Percentiles rank a stretch among this genome's conserved stretches.
Evolutionary conservation across 2,797 vertebrate genomes (phyloP).

Genomic region (Rhabdophis nuchalis): DNA sequence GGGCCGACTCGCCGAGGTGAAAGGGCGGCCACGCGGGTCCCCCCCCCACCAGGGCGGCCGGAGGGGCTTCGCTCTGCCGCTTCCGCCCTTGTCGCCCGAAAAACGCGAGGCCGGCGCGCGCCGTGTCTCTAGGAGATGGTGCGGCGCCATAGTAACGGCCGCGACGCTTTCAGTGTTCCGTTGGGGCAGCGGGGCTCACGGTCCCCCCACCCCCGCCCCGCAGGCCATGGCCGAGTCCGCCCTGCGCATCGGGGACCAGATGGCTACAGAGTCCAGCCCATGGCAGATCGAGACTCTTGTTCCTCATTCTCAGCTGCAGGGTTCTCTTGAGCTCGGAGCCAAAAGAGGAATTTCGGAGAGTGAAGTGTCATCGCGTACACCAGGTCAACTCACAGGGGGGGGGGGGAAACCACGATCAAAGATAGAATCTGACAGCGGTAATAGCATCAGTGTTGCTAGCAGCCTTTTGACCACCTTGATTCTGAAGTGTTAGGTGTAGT

Average conservation of each 20-base stretch:
- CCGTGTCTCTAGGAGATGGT: not conserved
- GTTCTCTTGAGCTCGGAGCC: not conserved
- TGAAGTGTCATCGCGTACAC: not conserved
- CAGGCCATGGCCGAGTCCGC: conserved; percentile 61
- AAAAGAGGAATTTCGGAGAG: fast-evolving
- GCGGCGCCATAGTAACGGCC: not conserved
- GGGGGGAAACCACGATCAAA: not conserved
- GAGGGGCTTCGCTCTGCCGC: not conserved
- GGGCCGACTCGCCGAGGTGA: no score
- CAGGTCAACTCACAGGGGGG: not conserved
- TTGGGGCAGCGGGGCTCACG: not conserved
- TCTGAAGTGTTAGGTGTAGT: conserved; percentile 43
- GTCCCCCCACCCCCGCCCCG: no score
- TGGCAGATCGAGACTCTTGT: not conserved
- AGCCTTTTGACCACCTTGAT: conserved; percentile 16
- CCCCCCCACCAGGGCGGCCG: not conserved
- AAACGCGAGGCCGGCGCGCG: not conserved
- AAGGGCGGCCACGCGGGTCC: not conserved
- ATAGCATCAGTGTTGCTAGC: not conserved
- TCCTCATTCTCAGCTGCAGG: not conserved
- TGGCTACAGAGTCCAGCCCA: conserved; percentile 44
- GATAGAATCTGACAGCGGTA: not conserved
- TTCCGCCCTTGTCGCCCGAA: not conserved
- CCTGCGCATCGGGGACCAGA: conserved; percentile 81
- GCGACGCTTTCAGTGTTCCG: not conserved